Evolutionary conservation across 2,113 vertebrate genomes (phyloP), one percentile per base, ranked within the genome.

Genomic region (Eolophus roseicapilla): DNA sequence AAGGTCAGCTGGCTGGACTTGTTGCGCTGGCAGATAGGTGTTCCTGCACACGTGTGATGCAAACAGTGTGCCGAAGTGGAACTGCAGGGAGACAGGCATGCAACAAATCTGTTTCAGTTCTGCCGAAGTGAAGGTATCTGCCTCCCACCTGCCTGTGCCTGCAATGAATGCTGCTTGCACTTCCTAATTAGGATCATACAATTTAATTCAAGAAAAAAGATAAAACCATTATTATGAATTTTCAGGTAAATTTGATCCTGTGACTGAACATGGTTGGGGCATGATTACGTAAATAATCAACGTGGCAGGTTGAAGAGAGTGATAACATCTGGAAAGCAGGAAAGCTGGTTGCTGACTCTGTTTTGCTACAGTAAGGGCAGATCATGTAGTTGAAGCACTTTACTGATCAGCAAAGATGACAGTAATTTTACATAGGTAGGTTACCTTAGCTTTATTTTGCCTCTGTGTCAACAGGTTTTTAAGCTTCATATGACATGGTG

Each of bases 361-460:
- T 31, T 90, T 68, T 90, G 33, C 59, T 65, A 11, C 41, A 82
- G 46, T 33, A 46, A 53, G 20, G 46, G 28, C 59, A 65, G 31
- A 6, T 53, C 1, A 0, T 44, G 33, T 28, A 83, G 53, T 24
- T 67, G 76, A 71, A 90, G 27, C 47, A 60, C 49, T 87, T 75
- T 35, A 33, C 43, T 64, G 19, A 37, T 71, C 52, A 76, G 69
- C 75, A 78, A 85, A 92, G 49, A 77, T 63, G 37, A 31, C 46
- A 81, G 29, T 85, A 47, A 46, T 87, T 90, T 76, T 53, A 77
- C 39, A 46, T 18, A 71, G 29, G 31, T 28, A 57, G 37, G 81
- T 84, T 86, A 93, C 43, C 59, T 77, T 65, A 81, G 39, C 35
- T 90, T 88, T 84, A 31, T 93, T 92, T 93, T 81, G 41, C n/a